Base-by-base conservation (phyloP, 2,888 invertebrate species). In the Synergus itoensis region DNA sequence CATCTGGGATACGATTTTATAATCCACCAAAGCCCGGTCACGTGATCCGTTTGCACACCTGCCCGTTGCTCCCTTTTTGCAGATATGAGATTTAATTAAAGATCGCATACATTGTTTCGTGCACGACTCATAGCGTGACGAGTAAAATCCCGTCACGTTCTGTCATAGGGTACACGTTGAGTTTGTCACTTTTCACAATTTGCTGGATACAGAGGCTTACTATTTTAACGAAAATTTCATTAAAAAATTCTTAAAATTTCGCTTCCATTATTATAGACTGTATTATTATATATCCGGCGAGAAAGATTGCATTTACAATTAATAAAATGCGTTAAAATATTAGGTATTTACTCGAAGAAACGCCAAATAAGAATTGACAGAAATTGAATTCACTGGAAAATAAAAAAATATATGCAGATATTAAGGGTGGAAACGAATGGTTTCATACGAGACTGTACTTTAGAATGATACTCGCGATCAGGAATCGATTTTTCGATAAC, bases 1-100 rank as follows among this genome's bases (percentile, higher is more conserved):
- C 81, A 83, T 81, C 83, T 79, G 57, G 60, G 78, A 36, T 67
- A 85, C 80, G 82, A 86, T 87, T 87, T 84, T 80, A 82, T 83
- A 80, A 84, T 84, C 84, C 82, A 77, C 80, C 76, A 78, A 75
- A 67, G 82, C 77, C 45, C 77, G 80, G 80, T 82, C 78, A 81
- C 84, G 81, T 81, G 82, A 62, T 21, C 73, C 41, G 18, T 65
- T 65, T 43, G 36, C 65, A 65, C n/a, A 41, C 36, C 48, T 8
- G n/a, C 16, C n/a, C 69, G 48, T 73, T 53, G 16, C 73, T 9
- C 36, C 16, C n/a, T 73, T 73, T 73, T 73, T 73, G 16, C 18
- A 73, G 53, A 57, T 57, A 73, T 48, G 48, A 57, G 53, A 73
- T 73, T 73, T 53, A 73, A 73, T 73, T 73, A 53, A 73, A 73